A percentile compares a stretch with the other conserved stretches of the same genome.
Conservation (phyloP, 1,140 invertebrate genomes). For the Drosophila takahashii region DNA sequence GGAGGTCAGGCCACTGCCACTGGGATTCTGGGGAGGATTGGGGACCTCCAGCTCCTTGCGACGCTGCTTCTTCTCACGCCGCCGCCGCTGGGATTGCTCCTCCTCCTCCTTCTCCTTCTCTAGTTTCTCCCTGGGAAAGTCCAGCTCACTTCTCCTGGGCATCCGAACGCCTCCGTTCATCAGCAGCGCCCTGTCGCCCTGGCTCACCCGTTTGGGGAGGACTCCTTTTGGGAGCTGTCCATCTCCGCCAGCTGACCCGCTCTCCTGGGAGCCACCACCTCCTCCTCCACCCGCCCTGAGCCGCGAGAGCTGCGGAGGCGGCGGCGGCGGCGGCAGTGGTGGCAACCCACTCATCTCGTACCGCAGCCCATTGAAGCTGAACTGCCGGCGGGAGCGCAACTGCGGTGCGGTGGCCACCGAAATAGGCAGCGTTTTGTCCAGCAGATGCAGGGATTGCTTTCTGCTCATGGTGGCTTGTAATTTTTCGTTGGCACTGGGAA, state of each 20-base stretch:
- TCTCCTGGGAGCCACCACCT: not conserved
- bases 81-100: too few species aligned
- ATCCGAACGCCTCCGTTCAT: not conserved
- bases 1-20: not conserved
- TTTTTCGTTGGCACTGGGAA: not conserved
- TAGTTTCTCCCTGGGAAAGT: not conserved
- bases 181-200: not conserved
- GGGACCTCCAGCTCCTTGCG: not conserved
- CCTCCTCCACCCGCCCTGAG: not conserved
- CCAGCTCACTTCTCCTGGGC: not conserved
- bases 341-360: conserved; percentile 42
- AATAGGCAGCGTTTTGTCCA: conserved; percentile 45
- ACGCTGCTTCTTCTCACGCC: not conserved
- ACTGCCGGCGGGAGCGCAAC: conserved; percentile 42
- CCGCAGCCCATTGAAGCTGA: conserved; percentile 51
- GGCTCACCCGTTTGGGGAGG: not conserved
- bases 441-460: conserved; percentile 19
- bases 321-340: not conserved
- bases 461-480: not conserved
- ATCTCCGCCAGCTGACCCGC: conserved; percentile 23
- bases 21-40: not conserved
- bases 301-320: not conserved
- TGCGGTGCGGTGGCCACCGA: conserved; percentile 38
- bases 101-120: not conserved
- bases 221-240: not conserved